Evolutionary conservation across 2,888 invertebrate species (phyloP), one percentile per base, ranked within the genome.

Genomic region (Hemistola chrysoprasaria): DNA sequence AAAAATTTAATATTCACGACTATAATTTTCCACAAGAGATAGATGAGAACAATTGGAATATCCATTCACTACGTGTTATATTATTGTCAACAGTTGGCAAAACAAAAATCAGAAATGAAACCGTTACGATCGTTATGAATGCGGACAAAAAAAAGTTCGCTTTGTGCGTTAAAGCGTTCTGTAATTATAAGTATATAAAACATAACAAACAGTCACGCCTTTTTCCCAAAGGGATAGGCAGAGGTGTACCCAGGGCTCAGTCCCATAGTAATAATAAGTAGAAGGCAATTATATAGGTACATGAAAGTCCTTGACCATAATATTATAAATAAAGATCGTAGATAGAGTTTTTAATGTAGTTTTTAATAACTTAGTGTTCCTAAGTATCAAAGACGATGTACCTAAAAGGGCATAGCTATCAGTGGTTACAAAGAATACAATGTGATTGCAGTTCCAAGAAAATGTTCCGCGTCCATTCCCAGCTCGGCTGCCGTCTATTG

Each of bases 401-500:
- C 4, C 11, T 30, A 32, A 16, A 3, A 16, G 4, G 4, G 16
- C 16, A 16, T 3, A 16, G 16, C 4, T 16, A 4, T 16, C 16
- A 16, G 16, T 16, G 16, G 16, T 16, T 3, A 4, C 11, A 31
- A 29, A 23, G 22, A 25, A 9, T 35, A 27, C 8, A 27, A 39
- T 32, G 26, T 3, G 3, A 24, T 29, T 5, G 10, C 5, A 16
- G 27, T 44, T 34, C 34, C 26, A 41, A 44, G 36, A 38, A 28
- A 28, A 23, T 11, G 9, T 28, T 37, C 25, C 28, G 29, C 39
- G 30, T 44, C 52, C 33, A 42, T 47, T 46, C 40, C 25, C 46
- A 46, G 40, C 35, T 51, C 50, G 55, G 38, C 50, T 53, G 65
- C 22, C 30, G 8, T 36, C 46, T 40, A 45, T 53, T 53, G 50